Conservation (phyloP, 2,888 invertebrate genomes). For the Dorcus hopei region DNA sequence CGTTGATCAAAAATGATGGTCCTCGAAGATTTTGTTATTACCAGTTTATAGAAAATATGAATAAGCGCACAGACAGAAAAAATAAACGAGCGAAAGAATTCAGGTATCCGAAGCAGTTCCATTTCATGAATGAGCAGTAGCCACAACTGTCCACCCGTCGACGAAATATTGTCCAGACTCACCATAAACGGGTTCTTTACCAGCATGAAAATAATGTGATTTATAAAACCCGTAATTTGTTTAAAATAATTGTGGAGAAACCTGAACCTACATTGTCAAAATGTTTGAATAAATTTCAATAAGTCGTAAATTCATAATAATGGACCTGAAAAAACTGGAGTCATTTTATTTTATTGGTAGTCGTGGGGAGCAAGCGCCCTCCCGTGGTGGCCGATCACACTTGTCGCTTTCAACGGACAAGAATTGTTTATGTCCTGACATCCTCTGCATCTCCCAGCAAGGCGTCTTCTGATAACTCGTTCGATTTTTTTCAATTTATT, state of each 20-base stretch:
- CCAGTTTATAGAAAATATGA: no score
- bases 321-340: conserved; percentile 35
- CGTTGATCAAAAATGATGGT: no score
- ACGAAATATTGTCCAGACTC: conserved; percentile 41
- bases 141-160: conserved; percentile 35
- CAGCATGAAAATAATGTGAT: conserved; percentile 42
- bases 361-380: conserved; percentile 40
- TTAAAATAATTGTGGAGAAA: conserved; percentile 36
- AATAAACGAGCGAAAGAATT: no score
- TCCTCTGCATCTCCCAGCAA: conserved; percentile 15
- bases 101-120: conserved; percentile 6
- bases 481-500: conserved; percentile 14
- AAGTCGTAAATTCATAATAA: conserved; percentile 42
- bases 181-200: conserved; percentile 42
- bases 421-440: conserved; percentile 37
- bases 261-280: conserved; percentile 36
- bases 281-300: conserved; percentile 47
- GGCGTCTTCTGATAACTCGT: conserved; percentile 6
- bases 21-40: no score
- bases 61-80: no score
- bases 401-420: conserved; percentile 44
- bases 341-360: conserved; percentile 45
- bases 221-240: conserved; percentile 39
- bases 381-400: conserved; percentile 43
- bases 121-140: conserved; percentile 39